A percentile compares a stretch with the other conserved stretches of the same genome.
Evolutionary conservation across 1,140 invertebrate genomes (phyloP).

Genomic region (Drosophila mayri): DNA sequence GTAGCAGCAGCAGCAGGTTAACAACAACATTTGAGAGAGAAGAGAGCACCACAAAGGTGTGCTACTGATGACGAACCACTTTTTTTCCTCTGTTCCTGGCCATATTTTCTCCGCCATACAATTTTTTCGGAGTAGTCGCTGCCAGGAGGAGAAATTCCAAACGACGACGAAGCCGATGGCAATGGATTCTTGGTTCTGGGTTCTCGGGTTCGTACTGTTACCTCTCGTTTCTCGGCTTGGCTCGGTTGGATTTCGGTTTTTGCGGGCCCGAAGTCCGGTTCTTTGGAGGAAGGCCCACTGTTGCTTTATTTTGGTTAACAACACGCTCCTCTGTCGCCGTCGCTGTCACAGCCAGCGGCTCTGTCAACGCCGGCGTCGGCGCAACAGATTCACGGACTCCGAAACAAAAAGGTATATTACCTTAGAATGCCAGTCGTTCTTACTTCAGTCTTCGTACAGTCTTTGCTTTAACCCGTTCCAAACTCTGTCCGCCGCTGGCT

Average conservation of each 20-base stretch:
- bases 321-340: slow-evolving; percentile 54
- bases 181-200: slow-evolving; percentile 11
- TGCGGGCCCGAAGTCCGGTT: slow-evolving; percentile 57
- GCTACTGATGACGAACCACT: slow-evolving; percentile 50
- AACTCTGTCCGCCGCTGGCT: slow-evolving; percentile 84
- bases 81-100: slow-evolving; percentile 4
- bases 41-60: slow-evolving; percentile 57
- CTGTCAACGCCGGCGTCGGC: slow-evolving; percentile 40
- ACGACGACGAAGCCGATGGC: slow-evolving; percentile 29
- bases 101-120: slow-evolving; percentile 1
- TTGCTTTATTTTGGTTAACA: slow-evolving; percentile 84
- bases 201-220: slow-evolving; percentile 3
- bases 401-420: slow-evolving; percentile 85
- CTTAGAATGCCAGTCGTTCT: slow-evolving; percentile 85
- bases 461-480: slow-evolving; percentile 86
- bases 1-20: slow-evolving; percentile 52
- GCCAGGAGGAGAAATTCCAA: slow-evolving; percentile 70
- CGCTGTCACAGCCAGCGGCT: slow-evolving; percentile 5
- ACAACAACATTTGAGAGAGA: slow-evolving; percentile 53
- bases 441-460: slow-evolving; percentile 86
- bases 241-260: slow-evolving; percentile 22
- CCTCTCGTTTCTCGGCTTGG: slow-evolving; percentile 27
- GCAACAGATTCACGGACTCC: slow-evolving; percentile 83
- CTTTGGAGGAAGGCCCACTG: slow-evolving; percentile 61
- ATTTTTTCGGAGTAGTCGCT: slow-evolving; percentile 65